Conservation (phyloP, 2,888 invertebrate species). For the Caenorhabditis virilis region DNA sequence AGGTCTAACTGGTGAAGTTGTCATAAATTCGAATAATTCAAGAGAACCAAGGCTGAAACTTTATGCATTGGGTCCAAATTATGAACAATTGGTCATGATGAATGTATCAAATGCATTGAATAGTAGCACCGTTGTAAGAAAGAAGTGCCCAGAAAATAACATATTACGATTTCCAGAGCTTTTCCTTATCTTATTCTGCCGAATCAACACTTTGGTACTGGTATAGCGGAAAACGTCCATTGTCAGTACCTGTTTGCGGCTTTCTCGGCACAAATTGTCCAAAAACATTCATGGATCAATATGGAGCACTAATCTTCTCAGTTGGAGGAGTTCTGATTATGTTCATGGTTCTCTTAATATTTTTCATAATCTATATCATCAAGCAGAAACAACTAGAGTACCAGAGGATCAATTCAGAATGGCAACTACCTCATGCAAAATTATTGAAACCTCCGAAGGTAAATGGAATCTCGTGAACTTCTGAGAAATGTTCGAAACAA, state of each 20-base stretch:
- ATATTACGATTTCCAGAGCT: conserved; percentile 12
- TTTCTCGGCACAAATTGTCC: conserved; percentile 40
- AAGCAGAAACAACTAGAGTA: conserved; percentile 40
- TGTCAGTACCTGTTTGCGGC: conserved; percentile 41
- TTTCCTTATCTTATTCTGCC: conserved; percentile 14
- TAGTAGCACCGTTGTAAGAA: conserved; percentile 11
- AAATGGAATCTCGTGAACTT: background rate
- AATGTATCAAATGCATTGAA: conserved; percentile 21
- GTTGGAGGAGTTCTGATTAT: conserved; percentile 24
- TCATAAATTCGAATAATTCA: conserved; percentile 30
- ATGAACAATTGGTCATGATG: conserved; percentile 27
- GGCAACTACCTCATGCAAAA: conserved; percentile 39
- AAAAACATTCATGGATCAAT: conserved; percentile 41
- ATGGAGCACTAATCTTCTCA: conserved; percentile 36
- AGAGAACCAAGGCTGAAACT: conserved; percentile 35
- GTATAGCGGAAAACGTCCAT: conserved; percentile 33
- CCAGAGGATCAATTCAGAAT: conserved; percentile 46
- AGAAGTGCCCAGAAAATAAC: background rate
- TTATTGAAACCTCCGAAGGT: conserved; percentile 29
- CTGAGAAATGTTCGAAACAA: too few relatives aligned
- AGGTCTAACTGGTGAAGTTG: conserved; percentile 42
- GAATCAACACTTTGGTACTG: conserved; percentile 27
- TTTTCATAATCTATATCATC: background rate
- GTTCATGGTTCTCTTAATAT: conserved; percentile 4
- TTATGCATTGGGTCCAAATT: conserved; percentile 27